Conservation (phyloP, 2,113 vertebrate genomes). For the Tautogolabrus adspersus region DNA sequence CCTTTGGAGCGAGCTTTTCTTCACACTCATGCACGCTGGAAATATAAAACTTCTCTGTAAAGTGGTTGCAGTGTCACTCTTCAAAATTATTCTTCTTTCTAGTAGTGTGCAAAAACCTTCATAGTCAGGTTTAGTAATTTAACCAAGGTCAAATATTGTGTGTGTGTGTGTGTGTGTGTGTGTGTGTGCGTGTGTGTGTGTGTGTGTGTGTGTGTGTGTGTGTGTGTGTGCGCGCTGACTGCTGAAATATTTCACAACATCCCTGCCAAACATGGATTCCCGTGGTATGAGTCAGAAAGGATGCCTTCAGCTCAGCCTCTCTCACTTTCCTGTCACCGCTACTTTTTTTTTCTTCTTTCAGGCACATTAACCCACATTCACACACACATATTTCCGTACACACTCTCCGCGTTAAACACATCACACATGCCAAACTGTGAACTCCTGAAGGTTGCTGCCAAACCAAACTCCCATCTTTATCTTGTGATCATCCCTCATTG, state of each 20-base stretch:
- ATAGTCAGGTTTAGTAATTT: conserved; percentile 4
- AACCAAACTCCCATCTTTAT: neutral
- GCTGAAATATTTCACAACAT: conserved; percentile 20
- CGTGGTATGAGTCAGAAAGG: conserved; percentile 35
- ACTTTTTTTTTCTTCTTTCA: neutral
- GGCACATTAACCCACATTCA: conserved; percentile 10
- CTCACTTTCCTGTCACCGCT: neutral
- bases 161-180: neutral
- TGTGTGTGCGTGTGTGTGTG: neutral
- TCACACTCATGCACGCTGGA: neutral
- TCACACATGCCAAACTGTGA: neutral
- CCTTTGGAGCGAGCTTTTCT: neutral
- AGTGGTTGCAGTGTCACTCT: neutral
- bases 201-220: neutral
- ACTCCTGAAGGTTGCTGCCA: conserved; percentile 4
- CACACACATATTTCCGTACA: conserved; percentile 1
- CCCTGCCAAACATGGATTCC: conserved; percentile 48
- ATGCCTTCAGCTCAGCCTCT: conserved; percentile 8
- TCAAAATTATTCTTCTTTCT: neutral
- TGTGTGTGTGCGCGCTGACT: neutral
- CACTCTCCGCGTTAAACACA: neutral
- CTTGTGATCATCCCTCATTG: neutral
- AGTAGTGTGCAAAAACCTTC: neutral
- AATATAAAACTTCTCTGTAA: neutral
- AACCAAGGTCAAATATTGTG: conserved; percentile 3